Evolutionary conservation across 2,113 vertebrate species (phyloP).

Genomic region (Sprattus sprattus): DNA sequence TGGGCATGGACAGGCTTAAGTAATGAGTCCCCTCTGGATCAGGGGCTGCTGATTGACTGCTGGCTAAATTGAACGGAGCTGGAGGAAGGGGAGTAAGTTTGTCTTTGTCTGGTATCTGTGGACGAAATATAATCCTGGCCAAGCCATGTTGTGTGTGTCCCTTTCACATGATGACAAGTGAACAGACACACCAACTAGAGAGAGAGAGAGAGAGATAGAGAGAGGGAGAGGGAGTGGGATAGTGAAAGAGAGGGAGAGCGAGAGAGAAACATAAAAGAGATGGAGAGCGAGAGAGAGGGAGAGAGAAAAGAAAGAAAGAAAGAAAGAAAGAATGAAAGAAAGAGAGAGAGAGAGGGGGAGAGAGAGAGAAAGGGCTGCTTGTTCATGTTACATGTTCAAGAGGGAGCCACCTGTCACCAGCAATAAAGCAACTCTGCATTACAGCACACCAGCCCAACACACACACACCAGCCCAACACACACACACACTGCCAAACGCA

Average conservation of each 20-base stretch:
- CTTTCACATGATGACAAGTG: no score
- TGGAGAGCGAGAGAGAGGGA: not conserved
- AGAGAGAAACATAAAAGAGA: not conserved
- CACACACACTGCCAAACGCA: not conserved
- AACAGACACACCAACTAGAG: not conserved
- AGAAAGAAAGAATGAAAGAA: not conserved
- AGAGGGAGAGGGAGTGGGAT: not conserved
- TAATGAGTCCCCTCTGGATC: not conserved
- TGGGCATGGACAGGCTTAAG: not conserved
- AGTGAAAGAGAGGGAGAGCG: not conserved
- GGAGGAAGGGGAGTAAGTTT: not conserved
- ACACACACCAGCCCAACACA: not conserved
- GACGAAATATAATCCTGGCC: not conserved
- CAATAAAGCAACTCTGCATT: slow-evolving; percentile 32
- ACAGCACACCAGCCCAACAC: not conserved
- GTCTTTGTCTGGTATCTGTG: not conserved
- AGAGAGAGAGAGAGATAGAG: not conserved
- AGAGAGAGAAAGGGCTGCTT: not conserved
- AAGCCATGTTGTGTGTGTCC: not conserved
- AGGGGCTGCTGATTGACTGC: not conserved
- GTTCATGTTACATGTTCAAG: slow-evolving; percentile 21
- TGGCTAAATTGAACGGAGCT: not conserved
- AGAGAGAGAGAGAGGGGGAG: not conserved
- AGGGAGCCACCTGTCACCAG: slow-evolving; percentile 30
- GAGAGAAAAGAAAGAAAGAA: not conserved